Evolutionary conservation across 2,797 vertebrate species (phyloP).

Genomic region (Artibeus jamaicensis): DNA sequence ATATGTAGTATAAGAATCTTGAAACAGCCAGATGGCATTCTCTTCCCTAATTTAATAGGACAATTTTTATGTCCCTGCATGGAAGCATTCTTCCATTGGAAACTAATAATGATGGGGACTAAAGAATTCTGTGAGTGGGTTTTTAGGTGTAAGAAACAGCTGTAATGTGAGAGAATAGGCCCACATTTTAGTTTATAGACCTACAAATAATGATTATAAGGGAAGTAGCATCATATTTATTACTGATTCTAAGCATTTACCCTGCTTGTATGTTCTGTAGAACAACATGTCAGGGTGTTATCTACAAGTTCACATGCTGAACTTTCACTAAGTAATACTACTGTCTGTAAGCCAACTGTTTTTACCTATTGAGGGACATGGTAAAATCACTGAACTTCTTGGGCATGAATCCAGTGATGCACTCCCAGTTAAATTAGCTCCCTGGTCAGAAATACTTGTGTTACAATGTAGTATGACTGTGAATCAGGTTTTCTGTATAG

Average conservation of each 20-base stretch:
- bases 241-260: not conserved
- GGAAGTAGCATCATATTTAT: not conserved
- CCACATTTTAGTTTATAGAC: not conserved
- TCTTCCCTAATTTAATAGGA: not conserved
- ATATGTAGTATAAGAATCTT: not conserved
- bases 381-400: not conserved
- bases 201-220: not conserved
- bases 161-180: not conserved
- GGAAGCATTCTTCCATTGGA: not conserved
- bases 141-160: not conserved
- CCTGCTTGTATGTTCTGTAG: not conserved
- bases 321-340: not conserved
- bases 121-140: not conserved
- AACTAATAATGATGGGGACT: not conserved
- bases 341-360: not conserved
- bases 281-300: not conserved
- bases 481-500: not conserved
- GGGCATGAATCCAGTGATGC: not conserved
- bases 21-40: not conserved
- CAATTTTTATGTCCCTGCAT: not conserved
- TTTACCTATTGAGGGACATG: not conserved
- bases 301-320: not conserved
- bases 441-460: not conserved
- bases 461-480: not conserved
- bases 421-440: not conserved